A percentile compares a stretch with the other conserved stretches of the same genome.
These are phyloP conservation scores for Macrobrachium rosenbergii DNA, from an alignment of 1,140 invertebrate species.

Conservation along the genomic window DNA sequence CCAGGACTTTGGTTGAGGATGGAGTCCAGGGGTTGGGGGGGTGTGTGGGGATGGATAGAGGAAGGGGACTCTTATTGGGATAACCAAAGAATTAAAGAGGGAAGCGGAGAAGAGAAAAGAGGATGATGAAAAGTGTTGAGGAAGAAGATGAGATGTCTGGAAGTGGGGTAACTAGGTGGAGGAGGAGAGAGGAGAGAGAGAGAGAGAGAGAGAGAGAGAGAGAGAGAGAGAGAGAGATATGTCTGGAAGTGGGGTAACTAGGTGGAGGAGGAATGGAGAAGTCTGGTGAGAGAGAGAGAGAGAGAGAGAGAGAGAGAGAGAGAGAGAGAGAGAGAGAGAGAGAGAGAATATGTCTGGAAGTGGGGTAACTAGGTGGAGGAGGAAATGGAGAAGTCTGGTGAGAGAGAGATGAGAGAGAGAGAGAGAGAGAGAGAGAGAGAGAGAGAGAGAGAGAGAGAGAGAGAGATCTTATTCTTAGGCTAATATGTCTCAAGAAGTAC, in stretches of 20 bases:
- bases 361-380: not conserved
- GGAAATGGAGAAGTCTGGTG: not conserved
- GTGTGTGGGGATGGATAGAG: too few relatives aligned
- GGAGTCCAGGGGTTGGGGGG: too few relatives aligned
- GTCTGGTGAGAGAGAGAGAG: not conserved
- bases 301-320: not conserved
- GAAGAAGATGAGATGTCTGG: not conserved
- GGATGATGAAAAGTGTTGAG: too few relatives aligned
- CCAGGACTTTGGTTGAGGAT: too few relatives aligned
- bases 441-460: not conserved
- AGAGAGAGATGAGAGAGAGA: not conserved
- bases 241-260: not conserved
- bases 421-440: not conserved
- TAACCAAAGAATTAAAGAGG: too few relatives aligned
- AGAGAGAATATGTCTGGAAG: not conserved
- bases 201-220: conserved; percentile 7
- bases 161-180: not conserved
- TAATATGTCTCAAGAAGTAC: too few relatives aligned
- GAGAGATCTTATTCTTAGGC: too few relatives aligned
- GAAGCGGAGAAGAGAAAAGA: too few relatives aligned
- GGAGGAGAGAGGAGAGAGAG: conserved; percentile 2
- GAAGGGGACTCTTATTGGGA: too few relatives aligned
- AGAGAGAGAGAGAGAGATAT: not conserved
- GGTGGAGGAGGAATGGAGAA: not conserved
- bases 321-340: conserved; percentile 1